These are phyloP conservation scores for Seira sanloemensis DNA, from an alignment of 2,888 invertebrate genomes.

Conservation along the genomic window DNA sequence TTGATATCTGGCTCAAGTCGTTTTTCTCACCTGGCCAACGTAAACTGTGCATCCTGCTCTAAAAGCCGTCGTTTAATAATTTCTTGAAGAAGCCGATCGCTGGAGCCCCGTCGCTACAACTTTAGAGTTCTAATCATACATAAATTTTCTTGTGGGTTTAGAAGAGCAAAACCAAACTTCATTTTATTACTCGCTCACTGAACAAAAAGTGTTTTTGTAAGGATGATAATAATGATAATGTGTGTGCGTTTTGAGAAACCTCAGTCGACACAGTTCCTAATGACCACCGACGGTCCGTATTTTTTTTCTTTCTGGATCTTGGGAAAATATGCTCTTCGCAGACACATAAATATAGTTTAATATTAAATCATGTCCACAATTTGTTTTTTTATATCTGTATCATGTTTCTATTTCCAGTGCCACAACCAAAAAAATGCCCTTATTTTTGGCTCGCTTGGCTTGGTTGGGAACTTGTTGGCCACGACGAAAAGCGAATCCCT, in stretches of 20 bases:
- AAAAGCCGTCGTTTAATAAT: background rate
- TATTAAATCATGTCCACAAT: background rate
- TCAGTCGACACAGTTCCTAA: conserved; percentile 28
- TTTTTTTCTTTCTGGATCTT: background rate
- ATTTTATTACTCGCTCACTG: background rate
- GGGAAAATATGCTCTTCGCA: background rate
- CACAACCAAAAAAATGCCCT: background rate
- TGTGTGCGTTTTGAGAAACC: conserved; percentile 24
- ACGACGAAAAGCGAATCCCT: background rate
- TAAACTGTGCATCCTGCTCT: background rate
- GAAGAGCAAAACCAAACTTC: background rate
- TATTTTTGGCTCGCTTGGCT: background rate
- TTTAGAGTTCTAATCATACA: background rate
- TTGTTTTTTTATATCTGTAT: conserved; percentile 13
- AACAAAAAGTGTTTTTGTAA: background rate
- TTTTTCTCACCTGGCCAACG: background rate
- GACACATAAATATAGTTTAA: background rate
- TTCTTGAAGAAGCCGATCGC: background rate
- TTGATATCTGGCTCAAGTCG: background rate
- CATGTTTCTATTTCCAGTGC: conserved; percentile 7
- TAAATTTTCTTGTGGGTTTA: background rate
- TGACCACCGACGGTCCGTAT: conserved; percentile 30
- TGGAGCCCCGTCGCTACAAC: background rate
- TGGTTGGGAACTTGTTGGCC: conserved; percentile 21
- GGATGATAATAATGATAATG: no score